Evolutionary conservation across 2,888 invertebrate genomes (phyloP).

Genomic region (Drosophila hamatofila): DNA sequence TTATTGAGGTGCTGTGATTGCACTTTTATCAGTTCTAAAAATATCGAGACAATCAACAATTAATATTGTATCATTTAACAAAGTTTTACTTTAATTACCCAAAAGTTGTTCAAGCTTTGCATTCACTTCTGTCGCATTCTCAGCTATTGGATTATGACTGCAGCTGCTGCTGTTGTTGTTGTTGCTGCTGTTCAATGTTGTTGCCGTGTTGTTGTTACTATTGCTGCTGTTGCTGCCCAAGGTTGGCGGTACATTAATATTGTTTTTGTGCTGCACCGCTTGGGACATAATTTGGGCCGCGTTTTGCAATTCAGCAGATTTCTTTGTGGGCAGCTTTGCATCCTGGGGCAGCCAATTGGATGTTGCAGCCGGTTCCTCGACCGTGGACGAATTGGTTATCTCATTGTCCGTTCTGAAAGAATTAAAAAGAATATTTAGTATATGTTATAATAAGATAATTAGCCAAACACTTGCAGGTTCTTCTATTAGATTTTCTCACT

Average conservation of each 20-base stretch:
- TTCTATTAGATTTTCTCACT: neutral
- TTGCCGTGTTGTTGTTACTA: constrained; percentile 51
- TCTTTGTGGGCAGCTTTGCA: constrained; percentile 76
- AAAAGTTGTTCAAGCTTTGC: constrained; percentile 83
- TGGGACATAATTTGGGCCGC: constrained; percentile 84
- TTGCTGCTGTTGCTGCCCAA: constrained; percentile 58
- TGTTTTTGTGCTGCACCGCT: constrained; percentile 77
- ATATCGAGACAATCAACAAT: neutral
- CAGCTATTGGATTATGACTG: constrained; percentile 42
- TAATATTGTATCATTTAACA: neutral
- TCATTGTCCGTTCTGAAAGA: constrained; percentile 51
- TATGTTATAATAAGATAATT: neutral
- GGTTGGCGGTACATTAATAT: constrained; percentile 69
- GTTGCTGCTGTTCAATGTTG: constrained; percentile 47
- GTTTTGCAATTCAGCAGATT: constrained; percentile 83
- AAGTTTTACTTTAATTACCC: constrained; percentile 61
- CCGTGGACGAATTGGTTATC: constrained; percentile 44
- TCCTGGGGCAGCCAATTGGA: constrained; percentile 65
- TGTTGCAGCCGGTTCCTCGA: constrained; percentile 30
- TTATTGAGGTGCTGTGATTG: constrained; percentile 86
- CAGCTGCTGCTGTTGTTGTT: constrained; percentile 38
- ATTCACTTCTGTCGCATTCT: constrained; percentile 65
- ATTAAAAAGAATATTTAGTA: neutral
- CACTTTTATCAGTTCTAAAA: constrained; percentile 85
- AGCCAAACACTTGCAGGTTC: no score